A percentile compares a stretch with the other conserved stretches of the same genome.
phyloP scores from a whole-genome alignment of 2,113 vertebrate genomes.

The Protomyctophum bolini region DNA sequence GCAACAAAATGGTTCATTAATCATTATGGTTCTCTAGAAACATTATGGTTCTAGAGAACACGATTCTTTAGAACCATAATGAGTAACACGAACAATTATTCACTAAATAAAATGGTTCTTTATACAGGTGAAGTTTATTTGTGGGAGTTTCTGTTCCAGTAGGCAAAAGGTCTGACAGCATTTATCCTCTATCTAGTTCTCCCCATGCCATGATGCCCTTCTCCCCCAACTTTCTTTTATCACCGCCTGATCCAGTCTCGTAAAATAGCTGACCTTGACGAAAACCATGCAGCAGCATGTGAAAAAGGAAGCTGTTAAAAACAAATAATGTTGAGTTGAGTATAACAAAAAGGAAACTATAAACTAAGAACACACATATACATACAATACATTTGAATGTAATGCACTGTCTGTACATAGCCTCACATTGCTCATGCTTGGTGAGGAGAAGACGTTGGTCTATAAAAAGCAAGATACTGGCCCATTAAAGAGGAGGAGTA shows the following conservation, averaged over 20 bases:
- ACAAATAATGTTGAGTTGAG: conserved; percentile 33
- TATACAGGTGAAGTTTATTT: no score
- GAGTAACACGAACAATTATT: no score
- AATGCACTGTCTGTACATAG: no score
- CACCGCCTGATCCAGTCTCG: conserved; percentile 17
- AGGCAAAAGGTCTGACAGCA: conserved; percentile 23
- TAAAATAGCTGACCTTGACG: conserved; percentile 67
- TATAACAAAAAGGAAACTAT: conserved; percentile 55
- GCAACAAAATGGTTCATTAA: no score
- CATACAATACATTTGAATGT: background rate
- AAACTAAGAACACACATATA: conserved; percentile 42
- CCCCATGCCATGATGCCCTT: background rate
- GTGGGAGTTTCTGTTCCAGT: background rate
- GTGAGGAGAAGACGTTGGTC: conserved; percentile 41
- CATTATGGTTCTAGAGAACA: no score
- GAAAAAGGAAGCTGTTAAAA: conserved; percentile 15
- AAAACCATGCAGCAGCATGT: conserved; percentile 45
- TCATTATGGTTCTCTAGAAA: no score
- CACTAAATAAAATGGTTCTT: no score
- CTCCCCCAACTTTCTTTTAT: conserved; percentile 18
- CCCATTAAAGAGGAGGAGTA: conserved; percentile 41
- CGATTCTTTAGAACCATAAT: no score
- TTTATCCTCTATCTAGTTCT: conserved; percentile 22
- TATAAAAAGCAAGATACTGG: conserved; percentile 53
- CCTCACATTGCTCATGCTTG: background rate